Percentiles rank a stretch among this genome's conserved stretches.
Conservation (phyloP, 2,888 invertebrate species). For the Nematopogon swammerdamellus region DNA sequence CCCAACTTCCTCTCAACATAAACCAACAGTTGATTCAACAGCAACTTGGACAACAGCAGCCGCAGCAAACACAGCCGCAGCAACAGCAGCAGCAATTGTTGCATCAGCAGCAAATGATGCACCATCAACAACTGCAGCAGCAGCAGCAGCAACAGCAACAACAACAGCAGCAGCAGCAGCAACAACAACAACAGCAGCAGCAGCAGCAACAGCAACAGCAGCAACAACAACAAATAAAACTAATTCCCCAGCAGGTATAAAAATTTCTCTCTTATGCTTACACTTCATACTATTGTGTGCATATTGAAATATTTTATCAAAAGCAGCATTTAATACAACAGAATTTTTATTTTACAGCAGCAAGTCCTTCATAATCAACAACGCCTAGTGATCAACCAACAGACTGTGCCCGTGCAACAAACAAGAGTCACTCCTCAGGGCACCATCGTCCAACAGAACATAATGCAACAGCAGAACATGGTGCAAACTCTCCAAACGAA, state of each 20-base stretch:
- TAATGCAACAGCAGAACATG: slow-evolving; percentile 25
- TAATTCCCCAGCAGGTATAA: slow-evolving; percentile 5
- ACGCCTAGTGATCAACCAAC: slow-evolving; percentile 12
- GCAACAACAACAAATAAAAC: slow-evolving; percentile 10
- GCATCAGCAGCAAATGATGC: slow-evolving; percentile 20
- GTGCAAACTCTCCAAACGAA: slow-evolving; percentile 10
- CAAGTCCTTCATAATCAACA: slow-evolving; percentile 34
- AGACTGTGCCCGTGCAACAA: background rate
- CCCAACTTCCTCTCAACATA: slow-evolving; percentile 24
- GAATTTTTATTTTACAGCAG: slow-evolving; percentile 18
- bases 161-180: slow-evolving; percentile 24
- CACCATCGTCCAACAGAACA: slow-evolving; percentile 36
- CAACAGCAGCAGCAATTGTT: slow-evolving; percentile 27
- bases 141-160: slow-evolving; percentile 16
- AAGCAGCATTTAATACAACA: background rate
- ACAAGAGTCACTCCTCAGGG: slow-evolving; percentile 34
- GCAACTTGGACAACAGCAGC: slow-evolving; percentile 12
- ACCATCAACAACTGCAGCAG: slow-evolving; percentile 34
- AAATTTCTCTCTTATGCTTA: background rate
- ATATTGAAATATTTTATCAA: no score
- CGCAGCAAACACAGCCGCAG: slow-evolving; percentile 23
- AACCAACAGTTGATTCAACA: slow-evolving; percentile 3
- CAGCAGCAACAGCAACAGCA: slow-evolving; percentile 17
- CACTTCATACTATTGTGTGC: no score
- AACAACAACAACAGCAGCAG: slow-evolving; percentile 21